Evolutionary conservation across 2,888 invertebrate species (phyloP).

Genomic region (Dilophus febrilis): DNA sequence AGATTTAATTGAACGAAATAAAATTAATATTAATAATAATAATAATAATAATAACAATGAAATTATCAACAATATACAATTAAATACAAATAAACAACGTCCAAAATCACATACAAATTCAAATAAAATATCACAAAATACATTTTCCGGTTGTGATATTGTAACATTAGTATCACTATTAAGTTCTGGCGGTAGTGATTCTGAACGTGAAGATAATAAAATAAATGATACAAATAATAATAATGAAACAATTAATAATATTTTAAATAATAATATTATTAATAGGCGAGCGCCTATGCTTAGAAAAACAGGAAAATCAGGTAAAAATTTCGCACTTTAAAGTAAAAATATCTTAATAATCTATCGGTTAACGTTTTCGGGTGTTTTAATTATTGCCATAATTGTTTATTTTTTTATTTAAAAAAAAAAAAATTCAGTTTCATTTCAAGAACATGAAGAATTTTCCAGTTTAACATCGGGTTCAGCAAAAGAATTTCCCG

Average conservation of each 20-base stretch:
- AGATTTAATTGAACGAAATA: neutral
- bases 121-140: slow-evolving; percentile 21
- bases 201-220: slow-evolving; percentile 32
- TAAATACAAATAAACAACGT: neutral
- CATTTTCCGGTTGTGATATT: slow-evolving; percentile 28
- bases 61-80: neutral
- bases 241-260: slow-evolving; percentile 10
- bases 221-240: neutral
- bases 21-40: neutral
- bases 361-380: neutral
- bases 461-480: slow-evolving; percentile 21
- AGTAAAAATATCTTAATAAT: too few species aligned
- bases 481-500: slow-evolving; percentile 25
- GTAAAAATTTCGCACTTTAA: too few species aligned
- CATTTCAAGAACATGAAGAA: slow-evolving; percentile 29
- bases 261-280: neutral
- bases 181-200: slow-evolving; percentile 47
- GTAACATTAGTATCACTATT: slow-evolving; percentile 50
- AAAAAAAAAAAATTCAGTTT: slow-evolving; percentile 20
- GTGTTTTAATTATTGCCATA: neutral
- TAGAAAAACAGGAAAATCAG: slow-evolving; percentile 29
- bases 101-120: slow-evolving; percentile 6
- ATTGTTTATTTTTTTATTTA: neutral
- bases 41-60: neutral
- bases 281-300: slow-evolving; percentile 20